Evolutionary conservation across 2,113 vertebrate species (phyloP), one percentile per base, ranked within the genome.

Genomic region (Antennarius striatus): DNA sequence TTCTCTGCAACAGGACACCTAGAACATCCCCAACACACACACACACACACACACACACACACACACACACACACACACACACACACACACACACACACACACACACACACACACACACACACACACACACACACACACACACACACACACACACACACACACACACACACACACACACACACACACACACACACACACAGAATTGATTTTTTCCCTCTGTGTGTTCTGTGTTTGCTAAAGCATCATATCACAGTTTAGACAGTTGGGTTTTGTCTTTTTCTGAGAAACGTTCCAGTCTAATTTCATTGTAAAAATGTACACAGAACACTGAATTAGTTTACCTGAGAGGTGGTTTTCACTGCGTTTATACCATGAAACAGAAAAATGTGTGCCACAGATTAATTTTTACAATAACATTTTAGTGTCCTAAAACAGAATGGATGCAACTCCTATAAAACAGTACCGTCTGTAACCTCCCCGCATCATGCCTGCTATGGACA

Each of bases 1-100:
- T 80, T 73, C 49, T 68, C 40, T 46, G 54, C 62, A 76, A 48
- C 29, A n/a, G 54, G 30, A 62, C 39, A 43, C 48, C 56, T 73
- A 43, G 53, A 63, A 57, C 42, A 10, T 6, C 42, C 42, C 42
- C 42, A 5, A 53, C 63, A 1, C 30, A 47, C 7, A 45, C 50
- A 42, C 51, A 52, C 8, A 0, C n/a, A 43, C 17, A 63, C 28
- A 56, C 28, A 45, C 29, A 54, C 30, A 42, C 28, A 56, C 28
- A 45, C 29, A 54, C 30, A 42, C 28, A 56, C 28, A 45, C 29
- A 54, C 30, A 42, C 28, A 56, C 28, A 45, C 29, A 54, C 30
- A 42, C 28, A 56, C 28, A 45, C 29, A 54, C 30, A 42, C 28
- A 56, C 28, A 45, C 29, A 54, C 30, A 42, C 28, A 56, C 28